Conservation (phyloP, 1,140 invertebrate species). For the Drosophila ambigua region DNA sequence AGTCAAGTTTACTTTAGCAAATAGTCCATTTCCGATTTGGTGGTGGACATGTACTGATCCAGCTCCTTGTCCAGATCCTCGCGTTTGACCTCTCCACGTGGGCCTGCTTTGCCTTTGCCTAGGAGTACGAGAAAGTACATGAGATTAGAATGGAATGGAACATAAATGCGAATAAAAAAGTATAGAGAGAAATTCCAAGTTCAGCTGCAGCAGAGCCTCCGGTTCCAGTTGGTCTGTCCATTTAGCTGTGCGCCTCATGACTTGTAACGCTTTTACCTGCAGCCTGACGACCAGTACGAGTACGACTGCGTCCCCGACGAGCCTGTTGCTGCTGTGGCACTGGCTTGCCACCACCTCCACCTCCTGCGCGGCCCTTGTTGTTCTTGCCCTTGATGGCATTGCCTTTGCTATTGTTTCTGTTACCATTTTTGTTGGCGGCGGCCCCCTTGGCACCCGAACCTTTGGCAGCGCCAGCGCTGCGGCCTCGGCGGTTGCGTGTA, state of each 20-base stretch:
- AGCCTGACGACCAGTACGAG: conserved; percentile 60
- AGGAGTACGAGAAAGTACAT: conserved; percentile 3
- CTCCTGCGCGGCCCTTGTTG: conserved; percentile 21
- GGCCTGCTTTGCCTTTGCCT: conserved; percentile 44
- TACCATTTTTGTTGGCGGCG: conserved; percentile 31
- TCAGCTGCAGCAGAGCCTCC: conserved; percentile 8
- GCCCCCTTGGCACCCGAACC: conserved; percentile 6
- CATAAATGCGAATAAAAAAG: rapidly evolving
- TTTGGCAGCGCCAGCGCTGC: conserved; percentile 53
- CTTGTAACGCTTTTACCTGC: conserved; percentile 81
- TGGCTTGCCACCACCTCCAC: not conserved
- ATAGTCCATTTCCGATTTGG: conserved; percentile 77
- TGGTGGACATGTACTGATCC: conserved; percentile 83
- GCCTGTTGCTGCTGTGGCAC: conserved; percentile 42
- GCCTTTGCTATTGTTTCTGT: conserved; percentile 29
- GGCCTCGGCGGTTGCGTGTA: conserved; percentile 60
- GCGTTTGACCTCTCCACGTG: conserved; percentile 62
- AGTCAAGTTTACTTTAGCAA: conserved; percentile 56
- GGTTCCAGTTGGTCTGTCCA: conserved; percentile 24
- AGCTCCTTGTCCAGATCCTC: conserved; percentile 81
- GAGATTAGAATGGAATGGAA: conserved; percentile 12
- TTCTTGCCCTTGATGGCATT: conserved; percentile 23
- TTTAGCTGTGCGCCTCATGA: conserved; percentile 18
- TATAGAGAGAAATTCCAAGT: conserved; percentile 23
- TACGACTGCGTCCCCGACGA: conserved; percentile 79